A percentile compares a stretch with the other conserved stretches of the same genome.
These are phyloP conservation scores for Helicoverpa zea DNA, from an alignment of 1,140 invertebrate species.

Conservation along the genomic window DNA sequence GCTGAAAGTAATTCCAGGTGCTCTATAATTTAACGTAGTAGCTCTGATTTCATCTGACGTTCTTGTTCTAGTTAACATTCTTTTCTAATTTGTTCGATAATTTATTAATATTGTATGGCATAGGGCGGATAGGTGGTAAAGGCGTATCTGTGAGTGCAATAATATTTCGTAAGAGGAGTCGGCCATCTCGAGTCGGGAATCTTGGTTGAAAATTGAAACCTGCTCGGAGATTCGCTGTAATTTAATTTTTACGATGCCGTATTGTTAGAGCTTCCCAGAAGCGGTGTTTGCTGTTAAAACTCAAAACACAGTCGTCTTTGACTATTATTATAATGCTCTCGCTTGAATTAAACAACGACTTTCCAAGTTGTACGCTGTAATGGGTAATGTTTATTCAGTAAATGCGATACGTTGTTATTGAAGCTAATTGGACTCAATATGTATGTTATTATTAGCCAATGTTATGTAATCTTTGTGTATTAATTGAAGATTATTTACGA, in stretches of 20 bases:
- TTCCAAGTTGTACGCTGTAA: conserved; percentile 7
- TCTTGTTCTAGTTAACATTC: conserved; percentile 25
- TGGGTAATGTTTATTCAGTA: conserved; percentile 10
- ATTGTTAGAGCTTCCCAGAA: conserved; percentile 73
- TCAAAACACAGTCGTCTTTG: conserved; percentile 56
- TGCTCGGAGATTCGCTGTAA: conserved; percentile 77
- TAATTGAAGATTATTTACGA: conserved; percentile 21
- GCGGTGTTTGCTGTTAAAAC: conserved; percentile 73
- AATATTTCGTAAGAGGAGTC: conserved; percentile 72
- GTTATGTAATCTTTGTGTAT: conserved; percentile 18
- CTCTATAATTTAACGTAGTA: conserved; percentile 35
- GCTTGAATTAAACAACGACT: conserved; percentile 47
- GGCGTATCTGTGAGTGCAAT: conserved; percentile 64
- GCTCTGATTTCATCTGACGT: conserved; percentile 18
- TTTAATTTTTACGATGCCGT: conserved; percentile 84
- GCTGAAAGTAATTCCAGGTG: conserved; percentile 43
- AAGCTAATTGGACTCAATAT: conserved; percentile 38
- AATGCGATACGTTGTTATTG: conserved; percentile 43
- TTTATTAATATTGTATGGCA: conserved; percentile 14
- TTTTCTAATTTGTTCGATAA: conserved; percentile 40
- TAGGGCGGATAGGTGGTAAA: conserved; percentile 43
- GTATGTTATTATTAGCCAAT: conserved; percentile 32
- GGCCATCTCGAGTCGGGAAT: conserved; percentile 69
- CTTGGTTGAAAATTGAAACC: conserved; percentile 81
- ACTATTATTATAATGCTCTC: conserved; percentile 49